A percentile compares a stretch with the other conserved stretches of the same genome.
These are phyloP conservation scores for Lasioglossum lativentre DNA, from an alignment of 2,888 invertebrate genomes.

Conservation along the genomic window DNA sequence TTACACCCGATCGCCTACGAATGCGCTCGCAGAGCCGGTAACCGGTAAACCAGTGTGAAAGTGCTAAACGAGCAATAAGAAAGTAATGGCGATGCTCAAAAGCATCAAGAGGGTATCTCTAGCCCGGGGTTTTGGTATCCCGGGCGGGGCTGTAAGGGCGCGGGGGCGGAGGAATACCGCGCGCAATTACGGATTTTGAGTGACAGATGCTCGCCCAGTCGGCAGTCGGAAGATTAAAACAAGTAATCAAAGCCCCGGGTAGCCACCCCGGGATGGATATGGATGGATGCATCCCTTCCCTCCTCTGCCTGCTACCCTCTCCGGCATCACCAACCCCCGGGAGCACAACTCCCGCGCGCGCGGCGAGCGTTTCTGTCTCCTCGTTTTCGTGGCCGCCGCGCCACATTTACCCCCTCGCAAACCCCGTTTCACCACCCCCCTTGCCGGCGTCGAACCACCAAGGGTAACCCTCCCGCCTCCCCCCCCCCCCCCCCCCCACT, in stretches of 20 bases:
- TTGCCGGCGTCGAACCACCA: slow-evolving; percentile 54
- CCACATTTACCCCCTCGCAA: slow-evolving; percentile 55
- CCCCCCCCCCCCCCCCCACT: slow-evolving; percentile 13
- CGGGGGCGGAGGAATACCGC: slow-evolving; percentile 65
- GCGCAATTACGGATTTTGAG: slow-evolving; percentile 84
- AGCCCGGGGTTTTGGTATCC: slow-evolving; percentile 14
- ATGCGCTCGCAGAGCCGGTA: slow-evolving; percentile 17
- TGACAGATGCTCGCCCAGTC: slow-evolving; percentile 84
- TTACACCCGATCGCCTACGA: slow-evolving; percentile 51
- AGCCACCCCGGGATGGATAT: slow-evolving; percentile 81
- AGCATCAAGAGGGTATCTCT: slow-evolving; percentile 36
- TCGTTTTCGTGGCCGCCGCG: slow-evolving; percentile 59
- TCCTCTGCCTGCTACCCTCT: slow-evolving; percentile 9
- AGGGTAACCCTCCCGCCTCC: slow-evolving; percentile 57
- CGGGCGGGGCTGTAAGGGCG: slow-evolving; percentile 10
- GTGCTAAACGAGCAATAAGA: slow-evolving; percentile 78
- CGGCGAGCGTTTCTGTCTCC: slow-evolving; percentile 50
- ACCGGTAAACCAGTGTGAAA: slow-evolving; percentile 55
- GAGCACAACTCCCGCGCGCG: not conserved
- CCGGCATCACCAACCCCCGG: not conserved
- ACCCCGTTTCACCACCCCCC: slow-evolving; percentile 8
- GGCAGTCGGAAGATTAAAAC: slow-evolving; percentile 84
- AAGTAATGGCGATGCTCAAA: slow-evolving; percentile 72
- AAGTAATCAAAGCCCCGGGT: slow-evolving; percentile 84
- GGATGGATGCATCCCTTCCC: slow-evolving; percentile 79